Evolutionary conservation across 2,113 vertebrate genomes (phyloP).

Genomic region (Lates calcarifer): DNA sequence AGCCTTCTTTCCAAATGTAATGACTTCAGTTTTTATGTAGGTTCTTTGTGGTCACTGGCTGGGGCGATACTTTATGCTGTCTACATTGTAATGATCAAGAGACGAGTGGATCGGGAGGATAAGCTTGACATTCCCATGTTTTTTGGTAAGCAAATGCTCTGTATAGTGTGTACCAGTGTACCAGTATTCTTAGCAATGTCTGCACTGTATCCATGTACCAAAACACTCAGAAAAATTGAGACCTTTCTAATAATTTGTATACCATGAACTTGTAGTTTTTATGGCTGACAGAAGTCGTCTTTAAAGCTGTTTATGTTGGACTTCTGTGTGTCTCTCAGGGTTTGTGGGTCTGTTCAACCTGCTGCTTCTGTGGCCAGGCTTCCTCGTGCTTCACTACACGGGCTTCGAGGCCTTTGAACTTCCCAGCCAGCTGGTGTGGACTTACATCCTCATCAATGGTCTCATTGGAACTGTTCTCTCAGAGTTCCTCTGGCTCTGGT

Average conservation of each 20-base stretch:
- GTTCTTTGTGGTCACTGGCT: constrained; percentile 94
- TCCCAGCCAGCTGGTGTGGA: constrained; percentile 93
- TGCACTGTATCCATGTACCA: not conserved
- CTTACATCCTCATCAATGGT: constrained; percentile 96
- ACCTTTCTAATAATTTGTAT: not conserved
- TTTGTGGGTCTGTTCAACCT: constrained; percentile 98
- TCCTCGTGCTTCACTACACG: constrained; percentile 95
- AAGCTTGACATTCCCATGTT: constrained; percentile 98
- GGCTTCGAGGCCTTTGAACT: constrained; percentile 95
- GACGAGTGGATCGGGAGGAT: constrained; percentile 96
- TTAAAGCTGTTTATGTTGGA: not conserved
- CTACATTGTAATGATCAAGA: constrained; percentile 98
- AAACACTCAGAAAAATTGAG: not conserved
- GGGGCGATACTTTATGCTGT: constrained; percentile 94
- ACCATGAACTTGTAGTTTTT: not conserved
- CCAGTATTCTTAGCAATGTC: not conserved
- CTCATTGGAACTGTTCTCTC: constrained; percentile 97
- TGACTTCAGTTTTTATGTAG: constrained; percentile 71
- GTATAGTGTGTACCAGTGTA: too few relatives aligned
- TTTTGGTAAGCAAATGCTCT: constrained; percentile 88
- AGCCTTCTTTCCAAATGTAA: not conserved
- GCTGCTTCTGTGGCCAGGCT: constrained; percentile 96
- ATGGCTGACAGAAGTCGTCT: not conserved
- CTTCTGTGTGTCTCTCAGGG: constrained; percentile 80
- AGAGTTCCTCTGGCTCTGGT: constrained; percentile 98